Evolutionary conservation across 2,113 vertebrate species (phyloP).

Genomic region (Enhydra lutris): DNA sequence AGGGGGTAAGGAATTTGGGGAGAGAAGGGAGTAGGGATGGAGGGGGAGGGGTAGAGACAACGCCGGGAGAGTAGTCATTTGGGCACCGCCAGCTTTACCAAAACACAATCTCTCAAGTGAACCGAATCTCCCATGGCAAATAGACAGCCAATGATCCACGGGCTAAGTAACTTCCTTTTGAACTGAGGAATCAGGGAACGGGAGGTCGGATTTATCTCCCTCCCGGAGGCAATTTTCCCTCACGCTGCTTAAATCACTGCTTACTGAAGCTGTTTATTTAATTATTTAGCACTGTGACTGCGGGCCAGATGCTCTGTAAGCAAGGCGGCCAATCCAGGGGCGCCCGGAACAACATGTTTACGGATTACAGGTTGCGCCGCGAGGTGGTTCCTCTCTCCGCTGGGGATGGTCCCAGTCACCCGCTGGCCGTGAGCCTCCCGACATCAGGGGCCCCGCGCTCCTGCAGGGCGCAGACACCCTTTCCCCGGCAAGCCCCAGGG

Average conservation of each 20-base stretch:
- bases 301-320: conserved; percentile 75
- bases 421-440: background rate
- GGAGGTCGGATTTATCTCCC: conserved; percentile 76
- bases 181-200: conserved; percentile 58
- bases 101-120: conserved; percentile 58
- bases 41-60: accelerated
- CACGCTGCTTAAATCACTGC: conserved; percentile 76
- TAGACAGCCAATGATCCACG: conserved; percentile 55
- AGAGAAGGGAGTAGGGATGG: accelerated
- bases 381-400: background rate
- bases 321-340: conserved; percentile 27
- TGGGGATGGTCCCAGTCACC: background rate
- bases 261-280: conserved; percentile 80
- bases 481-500: background rate
- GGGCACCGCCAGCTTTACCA: background rate
- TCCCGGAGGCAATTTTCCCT: conserved; percentile 75
- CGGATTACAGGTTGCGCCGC: conserved; percentile 31
- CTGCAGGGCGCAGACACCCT: background rate
- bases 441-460: background rate
- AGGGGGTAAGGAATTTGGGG: accelerated
- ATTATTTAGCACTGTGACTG: conserved; percentile 80
- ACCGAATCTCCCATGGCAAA: conserved; percentile 49
- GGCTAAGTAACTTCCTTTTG: conserved; percentile 52
- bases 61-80: background rate
- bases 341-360: conserved; percentile 37